phyloP scores from a whole-genome alignment of 2,888 invertebrate genomes.

The Formica aserva region DNA sequence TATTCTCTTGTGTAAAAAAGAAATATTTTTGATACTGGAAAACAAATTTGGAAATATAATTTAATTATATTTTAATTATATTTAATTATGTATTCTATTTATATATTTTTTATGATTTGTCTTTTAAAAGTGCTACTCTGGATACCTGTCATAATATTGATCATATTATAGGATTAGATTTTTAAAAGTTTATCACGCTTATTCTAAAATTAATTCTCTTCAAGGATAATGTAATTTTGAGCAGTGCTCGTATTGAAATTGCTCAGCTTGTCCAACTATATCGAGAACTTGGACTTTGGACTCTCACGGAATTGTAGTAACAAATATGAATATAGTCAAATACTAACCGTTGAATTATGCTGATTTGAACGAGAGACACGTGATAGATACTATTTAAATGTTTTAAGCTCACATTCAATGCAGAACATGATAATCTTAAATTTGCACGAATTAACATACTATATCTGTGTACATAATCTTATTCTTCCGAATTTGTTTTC shows the following conservation, averaged over 20 bases:
- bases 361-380: not conserved
- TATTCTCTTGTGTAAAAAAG: not conserved
- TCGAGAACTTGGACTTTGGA: slow-evolving; percentile 35
- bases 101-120: not conserved
- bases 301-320: slow-evolving; percentile 8
- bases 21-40: not conserved
- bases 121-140: not conserved
- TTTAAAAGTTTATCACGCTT: not conserved
- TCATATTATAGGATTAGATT: not conserved
- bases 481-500: not conserved
- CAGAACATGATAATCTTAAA: not conserved
- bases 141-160: not conserved
- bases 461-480: not conserved
- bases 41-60: not conserved
- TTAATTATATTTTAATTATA: not conserved
- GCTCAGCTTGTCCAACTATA: not conserved
- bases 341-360: not conserved
- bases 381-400: not conserved
- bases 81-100: not conserved
- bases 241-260: slow-evolving; percentile 18
- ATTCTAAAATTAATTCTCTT: slow-evolving; percentile 55
- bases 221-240: slow-evolving; percentile 56
- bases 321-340: not conserved
- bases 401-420: not conserved
- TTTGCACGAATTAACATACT: not conserved